Percentiles rank a stretch among this genome's conserved stretches.
Conservation (phyloP, 2,113 vertebrate genomes). For the Gymnobelideus leadbeateri region DNA sequence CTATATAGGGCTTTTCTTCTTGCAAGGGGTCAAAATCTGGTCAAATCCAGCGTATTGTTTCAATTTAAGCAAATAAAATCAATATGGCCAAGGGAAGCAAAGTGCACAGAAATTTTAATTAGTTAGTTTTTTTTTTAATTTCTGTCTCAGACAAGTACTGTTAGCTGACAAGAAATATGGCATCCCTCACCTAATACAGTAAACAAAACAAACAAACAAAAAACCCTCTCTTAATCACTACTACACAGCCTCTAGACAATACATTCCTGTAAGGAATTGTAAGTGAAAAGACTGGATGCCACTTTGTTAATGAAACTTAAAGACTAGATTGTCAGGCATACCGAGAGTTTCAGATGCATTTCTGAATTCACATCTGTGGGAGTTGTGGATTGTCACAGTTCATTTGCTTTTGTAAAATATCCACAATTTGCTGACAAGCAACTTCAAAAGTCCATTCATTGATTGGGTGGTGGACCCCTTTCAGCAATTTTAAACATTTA, state of each 20-base stretch:
- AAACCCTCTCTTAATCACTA: slow-evolving; percentile 86
- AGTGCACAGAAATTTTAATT: slow-evolving; percentile 91
- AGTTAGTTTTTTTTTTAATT: slow-evolving; percentile 83
- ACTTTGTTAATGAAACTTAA: slow-evolving; percentile 88
- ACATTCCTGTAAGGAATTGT: slow-evolving; percentile 85
- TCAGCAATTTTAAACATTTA: slow-evolving; percentile 81
- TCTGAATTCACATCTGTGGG: slow-evolving; percentile 90
- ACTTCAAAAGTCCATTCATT: slow-evolving; percentile 88
- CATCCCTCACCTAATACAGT: slow-evolving; percentile 87
- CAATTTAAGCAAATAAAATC: slow-evolving; percentile 91
- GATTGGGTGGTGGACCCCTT: slow-evolving; percentile 85
- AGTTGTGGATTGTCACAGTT: slow-evolving; percentile 91
- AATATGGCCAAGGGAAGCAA: slow-evolving; percentile 89
- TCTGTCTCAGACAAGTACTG: slow-evolving; percentile 84
- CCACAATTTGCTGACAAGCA: slow-evolving; percentile 90
- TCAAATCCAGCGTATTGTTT: slow-evolving; percentile 88
- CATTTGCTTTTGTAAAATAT: slow-evolving; percentile 88
- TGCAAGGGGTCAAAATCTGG: slow-evolving; percentile 87
- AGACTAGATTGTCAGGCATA: slow-evolving; percentile 91
- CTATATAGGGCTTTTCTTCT: slow-evolving; percentile 87
- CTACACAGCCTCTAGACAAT: slow-evolving; percentile 86
- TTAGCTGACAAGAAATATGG: slow-evolving; percentile 87
- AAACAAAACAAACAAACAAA: slow-evolving; percentile 84
- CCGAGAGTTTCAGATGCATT: slow-evolving; percentile 88
- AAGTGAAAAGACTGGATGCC: slow-evolving; percentile 86